phyloP scores from a whole-genome alignment of 2,113 vertebrate genomes.

The Alethe castanea region DNA sequence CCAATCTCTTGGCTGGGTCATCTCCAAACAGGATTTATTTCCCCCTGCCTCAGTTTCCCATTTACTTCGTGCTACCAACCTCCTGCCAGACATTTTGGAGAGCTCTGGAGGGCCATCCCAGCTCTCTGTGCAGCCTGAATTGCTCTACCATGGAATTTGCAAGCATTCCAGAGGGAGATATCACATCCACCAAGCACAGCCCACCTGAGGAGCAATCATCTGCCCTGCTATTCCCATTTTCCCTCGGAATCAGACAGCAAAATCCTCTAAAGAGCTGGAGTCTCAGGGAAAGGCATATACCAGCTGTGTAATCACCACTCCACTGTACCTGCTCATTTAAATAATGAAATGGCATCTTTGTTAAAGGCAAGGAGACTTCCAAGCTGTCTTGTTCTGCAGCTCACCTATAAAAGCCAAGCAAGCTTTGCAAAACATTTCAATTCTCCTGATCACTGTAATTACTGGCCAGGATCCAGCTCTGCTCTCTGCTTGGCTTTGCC shows the following conservation, averaged over 20 bases:
- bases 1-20: not conserved
- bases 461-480: slow-evolving; percentile 40
- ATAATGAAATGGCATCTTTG: slow-evolving; percentile 28
- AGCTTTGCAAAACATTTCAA: slow-evolving; percentile 59
- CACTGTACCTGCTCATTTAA: slow-evolving; percentile 39
- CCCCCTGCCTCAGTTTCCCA: slow-evolving; percentile 13
- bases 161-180: not conserved
- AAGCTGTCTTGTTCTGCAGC: slow-evolving; percentile 27
- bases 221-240: not conserved
- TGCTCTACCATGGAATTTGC: not conserved
- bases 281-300: not conserved
- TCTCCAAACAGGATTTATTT: not conserved
- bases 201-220: not conserved
- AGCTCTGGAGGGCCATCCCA: not conserved
- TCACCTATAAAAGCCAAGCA: slow-evolving; percentile 41
- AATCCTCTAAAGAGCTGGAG: not conserved
- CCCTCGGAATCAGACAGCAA: not conserved
- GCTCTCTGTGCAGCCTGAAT: not conserved
- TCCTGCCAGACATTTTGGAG: not conserved
- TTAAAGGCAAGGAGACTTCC: slow-evolving; percentile 40
- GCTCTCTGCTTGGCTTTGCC: not conserved
- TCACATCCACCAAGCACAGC: not conserved
- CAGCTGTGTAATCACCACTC: not conserved
- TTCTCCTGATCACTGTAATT: slow-evolving; percentile 62
- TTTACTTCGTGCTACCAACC: accelerated